A percentile compares a stretch with the other conserved stretches of the same genome.
These are phyloP conservation scores for Lampris megalopsis DNA, from an alignment of 2,113 vertebrate species.

Conservation along the genomic window DNA sequence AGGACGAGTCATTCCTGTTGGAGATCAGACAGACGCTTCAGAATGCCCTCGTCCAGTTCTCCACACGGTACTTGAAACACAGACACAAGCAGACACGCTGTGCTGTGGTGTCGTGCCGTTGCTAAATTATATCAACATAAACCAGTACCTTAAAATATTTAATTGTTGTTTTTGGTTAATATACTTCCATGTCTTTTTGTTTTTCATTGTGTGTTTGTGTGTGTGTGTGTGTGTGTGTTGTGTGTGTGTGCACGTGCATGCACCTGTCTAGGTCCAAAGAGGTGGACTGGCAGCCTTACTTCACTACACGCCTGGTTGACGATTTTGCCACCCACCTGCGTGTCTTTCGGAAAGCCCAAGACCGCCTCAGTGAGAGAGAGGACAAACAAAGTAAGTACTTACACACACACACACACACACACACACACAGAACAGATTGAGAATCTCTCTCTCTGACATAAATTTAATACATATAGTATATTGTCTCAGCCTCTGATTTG, in stretches of 20 bases:
- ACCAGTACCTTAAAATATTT: no score
- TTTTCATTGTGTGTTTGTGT: not conserved
- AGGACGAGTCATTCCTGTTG: conserved; percentile 96
- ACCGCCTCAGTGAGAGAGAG: conserved; percentile 92
- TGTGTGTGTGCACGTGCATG: not conserved
- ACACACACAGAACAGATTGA: not conserved
- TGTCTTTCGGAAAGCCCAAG: conserved; percentile 98
- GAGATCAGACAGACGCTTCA: conserved; percentile 97
- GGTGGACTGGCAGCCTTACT: conserved; percentile 99
- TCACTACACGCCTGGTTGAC: conserved; percentile 97
- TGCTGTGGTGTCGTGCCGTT: no score
- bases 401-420: not conserved
- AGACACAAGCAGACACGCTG: not conserved
- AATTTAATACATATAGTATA: no score
- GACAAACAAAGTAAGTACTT: conserved; percentile 88
- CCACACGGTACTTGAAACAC: conserved; percentile 87
- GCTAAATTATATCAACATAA: not conserved
- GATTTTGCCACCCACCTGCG: conserved; percentile 98
- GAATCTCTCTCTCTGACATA: no score
- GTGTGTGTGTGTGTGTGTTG: no score
- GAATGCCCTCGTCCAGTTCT: conserved; percentile 96
- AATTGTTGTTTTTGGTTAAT: no score
- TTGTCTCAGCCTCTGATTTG: no score
- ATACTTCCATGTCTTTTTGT: not conserved
- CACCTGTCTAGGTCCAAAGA: conserved; percentile 90